A percentile compares a stretch with the other conserved stretches of the same genome.
phyloP scores from a whole-genome alignment of 2,113 vertebrate species.

The Catagonus wagneri region DNA sequence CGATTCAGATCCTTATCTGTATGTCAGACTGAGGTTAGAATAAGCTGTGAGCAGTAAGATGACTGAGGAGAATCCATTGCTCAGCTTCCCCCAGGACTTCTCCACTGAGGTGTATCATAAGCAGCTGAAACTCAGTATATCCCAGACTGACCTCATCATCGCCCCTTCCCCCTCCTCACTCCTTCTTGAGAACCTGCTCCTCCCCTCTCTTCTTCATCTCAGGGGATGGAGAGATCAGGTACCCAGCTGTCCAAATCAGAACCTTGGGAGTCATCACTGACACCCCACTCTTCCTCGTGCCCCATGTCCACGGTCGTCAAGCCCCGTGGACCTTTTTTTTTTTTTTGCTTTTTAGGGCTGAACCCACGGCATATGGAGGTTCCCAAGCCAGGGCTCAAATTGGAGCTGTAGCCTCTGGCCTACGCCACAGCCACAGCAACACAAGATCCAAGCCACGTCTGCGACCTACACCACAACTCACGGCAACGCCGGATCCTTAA shows the following conservation, averaged over 20 bases:
- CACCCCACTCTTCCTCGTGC: background rate
- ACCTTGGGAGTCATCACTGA: background rate
- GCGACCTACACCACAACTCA: no score
- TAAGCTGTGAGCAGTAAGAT: background rate
- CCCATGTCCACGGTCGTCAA: background rate
- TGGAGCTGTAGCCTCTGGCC: no score
- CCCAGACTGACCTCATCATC: background rate
- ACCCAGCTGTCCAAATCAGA: slow-evolving; percentile 5
- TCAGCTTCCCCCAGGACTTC: background rate
- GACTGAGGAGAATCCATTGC: background rate
- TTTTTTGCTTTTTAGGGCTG: no score
- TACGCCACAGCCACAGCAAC: no score
- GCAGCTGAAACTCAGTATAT: background rate
- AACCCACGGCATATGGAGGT: no score
- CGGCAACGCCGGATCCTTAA: no score
- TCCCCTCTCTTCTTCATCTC: slow-evolving; percentile 15
- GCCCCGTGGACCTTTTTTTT: background rate
- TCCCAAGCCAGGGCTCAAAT: no score
- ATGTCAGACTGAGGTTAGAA: background rate
- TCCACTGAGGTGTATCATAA: background rate
- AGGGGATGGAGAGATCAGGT: background rate
- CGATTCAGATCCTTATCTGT: background rate
- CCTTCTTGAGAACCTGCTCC: background rate
- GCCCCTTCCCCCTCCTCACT: background rate
- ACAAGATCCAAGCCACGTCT: no score